phyloP scores from a whole-genome alignment of 2,888 invertebrate species.

The Acanthopleura granulata region DNA sequence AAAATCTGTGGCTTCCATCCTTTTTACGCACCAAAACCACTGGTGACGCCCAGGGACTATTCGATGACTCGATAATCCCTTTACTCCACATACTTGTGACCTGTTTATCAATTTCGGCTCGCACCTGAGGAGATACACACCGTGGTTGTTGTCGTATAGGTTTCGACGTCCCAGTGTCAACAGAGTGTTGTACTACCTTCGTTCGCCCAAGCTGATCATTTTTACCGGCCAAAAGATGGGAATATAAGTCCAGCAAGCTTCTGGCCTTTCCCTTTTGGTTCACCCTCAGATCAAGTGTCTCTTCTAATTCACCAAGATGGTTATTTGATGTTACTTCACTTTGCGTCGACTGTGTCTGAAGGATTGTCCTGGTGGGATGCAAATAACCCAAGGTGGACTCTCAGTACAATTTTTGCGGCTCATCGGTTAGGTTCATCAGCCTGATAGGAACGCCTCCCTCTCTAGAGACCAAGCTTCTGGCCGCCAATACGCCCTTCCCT shows the following conservation, averaged over 20 bases:
- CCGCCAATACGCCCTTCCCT: no score
- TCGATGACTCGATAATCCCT: constrained; percentile 25
- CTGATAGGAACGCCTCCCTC: no score
- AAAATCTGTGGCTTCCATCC: constrained; percentile 21
- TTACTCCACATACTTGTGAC: constrained; percentile 18
- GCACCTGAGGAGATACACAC: background rate
- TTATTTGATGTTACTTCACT: no score
- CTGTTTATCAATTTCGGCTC: constrained; percentile 18
- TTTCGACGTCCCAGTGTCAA: constrained; percentile 8
- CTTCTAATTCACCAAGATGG: no score
- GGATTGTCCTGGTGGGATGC: no score
- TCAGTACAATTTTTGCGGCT: background rate
- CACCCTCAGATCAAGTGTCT: background rate
- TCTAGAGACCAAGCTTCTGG: no score
- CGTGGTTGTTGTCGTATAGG: constrained; percentile 20
- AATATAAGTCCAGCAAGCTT: background rate
- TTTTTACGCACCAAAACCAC: constrained; percentile 22
- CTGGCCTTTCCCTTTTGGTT: background rate
- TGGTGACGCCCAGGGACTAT: constrained; percentile 26
- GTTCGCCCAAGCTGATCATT: constrained; percentile 8
- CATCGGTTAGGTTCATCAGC: background rate
- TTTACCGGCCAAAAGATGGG: background rate
- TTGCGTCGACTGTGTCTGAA: no score
- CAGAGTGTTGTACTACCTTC: constrained; percentile 16
- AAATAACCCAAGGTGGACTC: background rate